Base-by-base conservation (phyloP, 2,888 invertebrate species). In the Matsumyia berberina region DNA sequence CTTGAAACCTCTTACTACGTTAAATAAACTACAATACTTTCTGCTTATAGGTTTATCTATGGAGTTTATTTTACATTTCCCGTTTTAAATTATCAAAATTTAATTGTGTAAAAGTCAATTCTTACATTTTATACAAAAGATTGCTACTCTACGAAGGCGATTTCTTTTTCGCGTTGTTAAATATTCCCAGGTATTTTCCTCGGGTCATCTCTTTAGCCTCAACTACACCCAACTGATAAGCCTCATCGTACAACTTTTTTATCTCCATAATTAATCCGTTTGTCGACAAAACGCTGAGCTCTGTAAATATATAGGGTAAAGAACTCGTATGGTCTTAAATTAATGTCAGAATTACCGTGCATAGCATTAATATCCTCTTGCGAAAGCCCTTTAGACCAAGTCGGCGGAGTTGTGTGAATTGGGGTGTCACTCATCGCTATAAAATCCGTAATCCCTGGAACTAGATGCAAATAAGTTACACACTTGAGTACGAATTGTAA, bases 161-260 rank as follows among this genome's bases (percentile, higher is more conserved):
- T 73, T 89, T 89, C 78, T 88, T 89, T 64, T 89, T 89, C 0
- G 88, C 86, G 62, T 89, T 89, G 87, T 92, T 93, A 89, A 96
- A 96, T 89, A 99, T 96, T 90, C 98, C 97, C 86, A 99, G 93
- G 92, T 98, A 97, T 92, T 98, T 98, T 44, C 98, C 98, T 88
- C 98, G 93, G 0, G 98, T 98, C 96, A 99, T 97, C 93, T 99
- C 98, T 91, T 97, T 97, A 0, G 98, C 96, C 92, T 99, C 99
- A 90, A 98, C 98, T 12, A 97, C 93, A 2, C 98, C 99, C 33
- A 99, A 93, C 89, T 97, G 97, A 91, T 98, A 99, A 0, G 99
- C 98, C 80, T 96, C 93, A 90, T 99, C 98, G 90, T 99, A 98
- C 12, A 99, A 93, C 89, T 97, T 96, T 91, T 97, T 96, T 0